Percentiles rank a stretch among this genome's conserved stretches.
Conservation (phyloP, 2,888 invertebrate genomes). For the Lasioglossum pauxillum region DNA sequence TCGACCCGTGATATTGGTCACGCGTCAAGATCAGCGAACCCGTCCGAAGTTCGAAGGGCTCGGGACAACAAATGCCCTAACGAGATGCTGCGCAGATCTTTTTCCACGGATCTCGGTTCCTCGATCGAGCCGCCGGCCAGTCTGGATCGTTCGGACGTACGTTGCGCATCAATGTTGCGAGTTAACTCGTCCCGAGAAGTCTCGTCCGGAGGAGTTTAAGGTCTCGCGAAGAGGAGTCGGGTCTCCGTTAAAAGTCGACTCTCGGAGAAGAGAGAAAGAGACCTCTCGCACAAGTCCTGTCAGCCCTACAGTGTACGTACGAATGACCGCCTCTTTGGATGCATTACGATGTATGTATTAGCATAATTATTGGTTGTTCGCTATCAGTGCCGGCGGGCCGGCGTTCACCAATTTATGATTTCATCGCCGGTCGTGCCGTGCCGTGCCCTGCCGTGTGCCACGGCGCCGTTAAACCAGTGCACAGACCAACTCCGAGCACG, state of each 20-base stretch:
- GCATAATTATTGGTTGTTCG: slow-evolving; percentile 82
- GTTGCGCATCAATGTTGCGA: slow-evolving; percentile 1
- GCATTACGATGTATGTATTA: slow-evolving; percentile 81
- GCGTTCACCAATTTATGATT: slow-evolving; percentile 82
- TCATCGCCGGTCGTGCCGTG: slow-evolving; percentile 77
- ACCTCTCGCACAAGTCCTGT: slow-evolving; percentile 31
- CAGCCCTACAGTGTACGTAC: slow-evolving; percentile 65
- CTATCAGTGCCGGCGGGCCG: slow-evolving; percentile 82
- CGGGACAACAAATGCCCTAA: slow-evolving; percentile 45
- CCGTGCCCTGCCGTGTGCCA: slow-evolving; percentile 55
- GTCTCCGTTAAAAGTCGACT: background rate
- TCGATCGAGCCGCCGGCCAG: slow-evolving; percentile 18
- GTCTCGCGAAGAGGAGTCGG: background rate
- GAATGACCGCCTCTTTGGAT: slow-evolving; percentile 79
- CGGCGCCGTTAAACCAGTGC: slow-evolving; percentile 68
- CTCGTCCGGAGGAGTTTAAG: background rate
- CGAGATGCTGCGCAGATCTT: slow-evolving; percentile 29
- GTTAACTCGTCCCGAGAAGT: background rate
- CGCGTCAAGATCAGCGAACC: background rate
- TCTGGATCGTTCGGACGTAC: background rate
- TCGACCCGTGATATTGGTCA: slow-evolving; percentile 16
- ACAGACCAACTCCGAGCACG: slow-evolving; percentile 60
- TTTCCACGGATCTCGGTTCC: slow-evolving; percentile 19
- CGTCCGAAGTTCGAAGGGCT: background rate
- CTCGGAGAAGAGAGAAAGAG: slow-evolving; percentile 1